Percentiles rank a stretch among this genome's conserved stretches.
Evolutionary conservation across 2,113 vertebrate species (phyloP).

Genomic region (Nesogale talazaci): DNA sequence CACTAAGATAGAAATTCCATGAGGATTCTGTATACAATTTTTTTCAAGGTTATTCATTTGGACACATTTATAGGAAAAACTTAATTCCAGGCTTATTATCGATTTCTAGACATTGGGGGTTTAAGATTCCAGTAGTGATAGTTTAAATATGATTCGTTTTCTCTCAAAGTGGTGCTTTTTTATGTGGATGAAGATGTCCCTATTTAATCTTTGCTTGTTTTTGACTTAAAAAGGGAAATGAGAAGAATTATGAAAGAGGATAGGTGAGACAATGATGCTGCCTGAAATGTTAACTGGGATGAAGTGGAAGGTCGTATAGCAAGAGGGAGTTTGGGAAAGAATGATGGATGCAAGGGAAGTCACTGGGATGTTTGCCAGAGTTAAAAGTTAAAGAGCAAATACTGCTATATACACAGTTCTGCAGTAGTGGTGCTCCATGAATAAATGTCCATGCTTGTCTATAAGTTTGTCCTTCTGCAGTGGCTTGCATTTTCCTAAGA

Average conservation of each 20-base stretch:
- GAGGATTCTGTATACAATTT: neutral
- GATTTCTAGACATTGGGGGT: constrained; percentile 27
- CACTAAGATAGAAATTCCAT: no score
- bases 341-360: no score
- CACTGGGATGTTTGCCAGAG: no score
- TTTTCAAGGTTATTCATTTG: constrained; percentile 34
- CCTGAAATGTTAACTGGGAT: no score
- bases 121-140: neutral
- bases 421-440: no score
- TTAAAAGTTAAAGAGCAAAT: no score
- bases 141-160: constrained; percentile 12
- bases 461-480: no score
- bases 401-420: no score
- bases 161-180: neutral
- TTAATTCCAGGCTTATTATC: constrained; percentile 27
- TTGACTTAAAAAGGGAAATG: neutral
- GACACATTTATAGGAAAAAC: neutral
- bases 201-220: neutral
- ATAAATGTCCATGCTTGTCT: no score
- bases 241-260: neutral
- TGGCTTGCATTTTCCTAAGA: no score
- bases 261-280: constrained; percentile 31
- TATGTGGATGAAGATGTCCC: neutral
- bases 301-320: no score
- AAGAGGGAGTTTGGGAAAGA: no score